A percentile compares a stretch with the other conserved stretches of the same genome.
Conservation (phyloP, 2,113 vertebrate species). For the Halichoeres trimaculatus region DNA sequence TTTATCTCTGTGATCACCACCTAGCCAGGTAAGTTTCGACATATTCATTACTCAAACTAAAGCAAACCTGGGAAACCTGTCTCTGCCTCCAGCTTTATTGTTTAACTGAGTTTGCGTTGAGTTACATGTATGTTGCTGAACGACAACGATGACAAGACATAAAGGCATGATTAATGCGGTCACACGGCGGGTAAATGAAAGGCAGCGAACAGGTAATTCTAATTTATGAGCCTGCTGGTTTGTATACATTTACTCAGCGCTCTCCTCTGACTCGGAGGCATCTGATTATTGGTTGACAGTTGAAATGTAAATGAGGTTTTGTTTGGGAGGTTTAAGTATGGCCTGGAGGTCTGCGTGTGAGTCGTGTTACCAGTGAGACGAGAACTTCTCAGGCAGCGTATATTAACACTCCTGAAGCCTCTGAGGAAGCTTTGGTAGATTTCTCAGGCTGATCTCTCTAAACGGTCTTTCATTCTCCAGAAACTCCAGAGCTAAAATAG, state of each 20-base stretch:
- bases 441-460: not conserved
- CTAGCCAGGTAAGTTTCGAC: slow-evolving; percentile 52
- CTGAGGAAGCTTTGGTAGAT: not conserved
- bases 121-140: slow-evolving; percentile 43
- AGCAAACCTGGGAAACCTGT: slow-evolving; percentile 67
- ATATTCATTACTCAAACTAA: slow-evolving; percentile 55
- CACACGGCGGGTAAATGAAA: slow-evolving; percentile 13
- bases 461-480: not conserved
- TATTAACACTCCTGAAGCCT: not conserved
- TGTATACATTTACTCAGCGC: not conserved
- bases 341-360: slow-evolving; percentile 11
- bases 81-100: slow-evolving; percentile 26
- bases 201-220: slow-evolving; percentile 33
- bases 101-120: slow-evolving; percentile 36
- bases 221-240: slow-evolving; percentile 18
- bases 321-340: slow-evolving; percentile 5
- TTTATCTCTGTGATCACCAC: slow-evolving; percentile 60
- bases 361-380: slow-evolving; percentile 22
- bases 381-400: slow-evolving; percentile 10
- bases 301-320: slow-evolving; percentile 24
- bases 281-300: slow-evolving; percentile 38
- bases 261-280: slow-evolving; percentile 20
- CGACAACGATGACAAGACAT: slow-evolving; percentile 20
- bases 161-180: slow-evolving; percentile 52
- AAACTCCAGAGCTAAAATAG: too few relatives aligned